phyloP scores from a whole-genome alignment of 2,113 vertebrate species.

The Antechinus flavipes region DNA sequence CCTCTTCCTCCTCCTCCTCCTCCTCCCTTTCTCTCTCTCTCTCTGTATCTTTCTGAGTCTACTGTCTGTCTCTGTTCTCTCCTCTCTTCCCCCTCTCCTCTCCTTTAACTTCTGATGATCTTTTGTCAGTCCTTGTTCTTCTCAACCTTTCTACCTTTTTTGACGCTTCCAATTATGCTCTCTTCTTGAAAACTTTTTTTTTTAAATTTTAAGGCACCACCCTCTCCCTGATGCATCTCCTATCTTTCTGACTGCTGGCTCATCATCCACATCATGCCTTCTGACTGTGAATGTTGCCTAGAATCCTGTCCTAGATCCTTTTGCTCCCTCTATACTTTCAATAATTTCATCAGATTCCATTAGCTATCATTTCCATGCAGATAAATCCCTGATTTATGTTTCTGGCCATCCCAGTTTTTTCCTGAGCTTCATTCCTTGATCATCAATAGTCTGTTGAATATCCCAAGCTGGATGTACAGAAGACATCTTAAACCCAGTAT shows the following conservation, averaged over 20 bases:
- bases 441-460: background rate
- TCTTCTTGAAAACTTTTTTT: background rate
- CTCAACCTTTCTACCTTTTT: background rate
- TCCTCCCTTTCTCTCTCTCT: too few species aligned
- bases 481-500: background rate
- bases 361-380: background rate
- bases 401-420: background rate
- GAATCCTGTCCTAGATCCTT: background rate
- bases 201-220: background rate
- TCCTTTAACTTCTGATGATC: too few species aligned
- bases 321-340: background rate
- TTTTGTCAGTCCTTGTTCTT: background rate
- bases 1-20: too few species aligned
- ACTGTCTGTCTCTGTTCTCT: too few species aligned
- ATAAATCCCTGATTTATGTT: background rate
- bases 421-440: background rate
- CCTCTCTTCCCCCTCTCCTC: too few species aligned
- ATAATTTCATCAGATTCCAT: background rate
- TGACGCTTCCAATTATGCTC: background rate
- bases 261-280: too few species aligned
- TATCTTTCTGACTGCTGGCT: background rate
- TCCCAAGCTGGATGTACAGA: background rate
- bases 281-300: background rate
- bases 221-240: background rate
- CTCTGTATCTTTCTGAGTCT: too few species aligned